phyloP scores from a whole-genome alignment of 2,113 vertebrate genomes.

The Halcyon senegalensis region DNA sequence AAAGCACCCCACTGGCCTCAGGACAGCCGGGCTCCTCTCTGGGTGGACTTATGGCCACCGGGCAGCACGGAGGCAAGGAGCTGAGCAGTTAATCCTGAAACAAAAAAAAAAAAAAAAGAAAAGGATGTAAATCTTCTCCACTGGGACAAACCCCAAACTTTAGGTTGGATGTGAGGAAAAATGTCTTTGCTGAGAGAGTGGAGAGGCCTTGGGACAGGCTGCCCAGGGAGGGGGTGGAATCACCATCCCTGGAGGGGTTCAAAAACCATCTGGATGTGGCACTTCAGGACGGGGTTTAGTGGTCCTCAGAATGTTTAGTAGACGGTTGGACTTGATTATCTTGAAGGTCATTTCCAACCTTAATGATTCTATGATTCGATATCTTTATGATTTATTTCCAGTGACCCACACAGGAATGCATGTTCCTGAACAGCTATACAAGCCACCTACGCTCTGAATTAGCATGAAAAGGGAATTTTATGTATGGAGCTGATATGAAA shows the following conservation, averaged over 20 bases:
- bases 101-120: neutral
- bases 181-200: too few species aligned
- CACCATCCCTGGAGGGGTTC: too few species aligned
- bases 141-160: neutral
- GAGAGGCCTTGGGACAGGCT: too few species aligned
- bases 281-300: too few species aligned
- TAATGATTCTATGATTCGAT: too few species aligned
- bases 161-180: neutral
- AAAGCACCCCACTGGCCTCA: neutral
- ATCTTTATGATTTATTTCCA: neutral
- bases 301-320: too few species aligned
- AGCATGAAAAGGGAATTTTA: neutral
- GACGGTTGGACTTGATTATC: too few species aligned
- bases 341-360: too few species aligned
- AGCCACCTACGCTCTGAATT: neutral
- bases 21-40: neutral
- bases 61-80: neutral
- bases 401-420: fast-evolving
- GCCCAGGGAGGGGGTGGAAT: too few species aligned
- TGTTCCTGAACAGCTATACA: neutral
- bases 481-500: neutral
- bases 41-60: neutral
- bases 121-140: neutral
- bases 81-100: neutral
- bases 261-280: too few species aligned